A percentile compares a stretch with the other conserved stretches of the same genome.
Evolutionary conservation across 2,797 vertebrate genomes (phyloP).

Genomic region (Crypturellus tataupa): DNA sequence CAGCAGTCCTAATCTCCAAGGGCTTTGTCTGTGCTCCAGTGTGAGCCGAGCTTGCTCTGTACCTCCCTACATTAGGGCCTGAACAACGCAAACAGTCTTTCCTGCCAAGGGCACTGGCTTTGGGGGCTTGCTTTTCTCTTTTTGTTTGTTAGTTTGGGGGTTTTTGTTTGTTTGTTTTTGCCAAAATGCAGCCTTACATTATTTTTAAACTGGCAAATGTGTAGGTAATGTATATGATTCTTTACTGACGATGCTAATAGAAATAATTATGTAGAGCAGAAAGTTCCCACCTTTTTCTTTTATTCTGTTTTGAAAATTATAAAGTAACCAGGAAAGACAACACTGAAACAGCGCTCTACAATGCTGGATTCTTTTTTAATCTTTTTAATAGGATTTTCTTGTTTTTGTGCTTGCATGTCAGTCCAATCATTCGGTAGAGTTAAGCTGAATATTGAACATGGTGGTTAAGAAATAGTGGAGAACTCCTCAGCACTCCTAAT

Average conservation of each 20-base stretch:
- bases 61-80: background rate
- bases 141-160: background rate
- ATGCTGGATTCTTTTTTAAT: background rate
- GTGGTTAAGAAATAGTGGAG: background rate
- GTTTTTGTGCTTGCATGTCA: background rate
- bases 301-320: background rate
- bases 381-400: background rate
- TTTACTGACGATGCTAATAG: background rate
- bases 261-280: background rate
- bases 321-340: background rate
- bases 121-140: background rate
- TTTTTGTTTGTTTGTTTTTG: background rate
- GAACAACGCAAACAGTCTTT: background rate
- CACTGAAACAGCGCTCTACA: background rate
- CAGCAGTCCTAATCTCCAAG: conserved; percentile 24
- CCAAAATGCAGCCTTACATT: background rate
- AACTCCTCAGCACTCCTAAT: background rate
- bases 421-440: background rate
- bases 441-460: background rate
- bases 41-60: conserved; percentile 1
- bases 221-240: background rate
- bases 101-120: background rate
- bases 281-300: background rate
- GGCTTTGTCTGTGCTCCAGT: background rate
- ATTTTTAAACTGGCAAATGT: background rate